Evolutionary conservation across 1,140 invertebrate species (phyloP), one percentile per base, ranked within the genome.

Genomic region (Venustaconcha ellipsiformis): DNA sequence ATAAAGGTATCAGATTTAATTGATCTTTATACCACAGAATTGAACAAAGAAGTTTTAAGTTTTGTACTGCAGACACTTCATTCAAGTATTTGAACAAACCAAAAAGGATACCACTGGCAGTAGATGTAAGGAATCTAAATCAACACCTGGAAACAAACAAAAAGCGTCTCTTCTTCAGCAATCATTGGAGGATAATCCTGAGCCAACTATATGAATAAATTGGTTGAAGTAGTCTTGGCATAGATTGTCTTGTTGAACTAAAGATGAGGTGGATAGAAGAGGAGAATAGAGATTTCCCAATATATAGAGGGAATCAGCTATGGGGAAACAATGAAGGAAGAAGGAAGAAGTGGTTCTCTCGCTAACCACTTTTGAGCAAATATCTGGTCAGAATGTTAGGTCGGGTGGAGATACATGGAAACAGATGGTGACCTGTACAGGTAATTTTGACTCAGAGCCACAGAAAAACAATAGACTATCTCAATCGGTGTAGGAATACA

Each of bases 211-310:
- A 14, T 74, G 67, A 66, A 67, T 62, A 69, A 60, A 56, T 23
- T 78, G 26, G 71, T 66, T n/a, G 15, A 30, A 70, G 56, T 73
- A 57, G 56, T 58, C 14, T 57, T 73, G 18, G 70, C 76, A 0
- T 26, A 78, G 20, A 23, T 78, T n/a, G 67, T 78, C 20, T 37
- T 74, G 8, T 78, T 70, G 55, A 74, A 78, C 56, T 57, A 60
- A 48, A 58, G 60, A 20, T 1, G 60, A 37, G 71, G 65, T 57
- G 71, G 67, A 18, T 71, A 62, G 62, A 70, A 3, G 23, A 5
- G 66, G 20, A 57, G 37, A 37, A 26, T 26, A 26, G 26, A 73
- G n/a, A 2, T 69, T 4, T 26, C n/a, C 17, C 70, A 63, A 26
- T 26, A 26, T 26, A 2, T 26, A 26, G 26, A 26, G 26, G 26